Evolutionary conservation across 37 sponge, comb jelly and placozoan genomes (phyloP).

Genomic region (Diacarnus erythraeanus): DNA sequence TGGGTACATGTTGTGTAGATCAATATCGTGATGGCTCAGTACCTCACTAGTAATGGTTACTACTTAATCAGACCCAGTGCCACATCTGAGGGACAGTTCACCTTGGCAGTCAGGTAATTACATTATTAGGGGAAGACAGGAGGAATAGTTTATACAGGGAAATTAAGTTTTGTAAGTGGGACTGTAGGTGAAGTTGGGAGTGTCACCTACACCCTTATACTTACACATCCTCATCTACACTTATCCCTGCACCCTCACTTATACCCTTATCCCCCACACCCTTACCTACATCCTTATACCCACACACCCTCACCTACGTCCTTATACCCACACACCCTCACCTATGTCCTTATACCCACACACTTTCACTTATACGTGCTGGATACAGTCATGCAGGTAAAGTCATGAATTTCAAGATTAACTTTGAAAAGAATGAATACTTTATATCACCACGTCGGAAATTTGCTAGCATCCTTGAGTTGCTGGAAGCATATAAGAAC

Average conservation of each 20-base stretch:
- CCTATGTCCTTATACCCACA: not conserved
- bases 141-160: too few species aligned
- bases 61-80: conserved; percentile 65
- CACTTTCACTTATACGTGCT: not conserved
- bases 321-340: not conserved
- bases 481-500: conserved; percentile 31
- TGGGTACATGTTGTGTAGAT: too few species aligned
- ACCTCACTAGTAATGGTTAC: conserved; percentile 47
- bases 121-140: too few species aligned
- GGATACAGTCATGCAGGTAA: conserved; percentile 42
- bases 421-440: conserved; percentile 26
- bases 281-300: not conserved
- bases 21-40: conserved; percentile 31
- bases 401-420: conserved; percentile 71
- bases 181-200: too few species aligned
- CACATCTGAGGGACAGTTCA: conserved; percentile 54
- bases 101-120: conserved; percentile 71
- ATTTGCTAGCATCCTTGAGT: conserved; percentile 19
- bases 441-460: conserved; percentile 29
- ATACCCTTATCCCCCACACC: not conserved
- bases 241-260: not conserved
- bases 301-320: not conserved
- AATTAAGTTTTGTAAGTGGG: too few species aligned
- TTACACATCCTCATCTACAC: too few species aligned
- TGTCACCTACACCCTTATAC: too few species aligned